Conservation (phyloP, 2,888 invertebrate species). For the Adela reaumurella region DNA sequence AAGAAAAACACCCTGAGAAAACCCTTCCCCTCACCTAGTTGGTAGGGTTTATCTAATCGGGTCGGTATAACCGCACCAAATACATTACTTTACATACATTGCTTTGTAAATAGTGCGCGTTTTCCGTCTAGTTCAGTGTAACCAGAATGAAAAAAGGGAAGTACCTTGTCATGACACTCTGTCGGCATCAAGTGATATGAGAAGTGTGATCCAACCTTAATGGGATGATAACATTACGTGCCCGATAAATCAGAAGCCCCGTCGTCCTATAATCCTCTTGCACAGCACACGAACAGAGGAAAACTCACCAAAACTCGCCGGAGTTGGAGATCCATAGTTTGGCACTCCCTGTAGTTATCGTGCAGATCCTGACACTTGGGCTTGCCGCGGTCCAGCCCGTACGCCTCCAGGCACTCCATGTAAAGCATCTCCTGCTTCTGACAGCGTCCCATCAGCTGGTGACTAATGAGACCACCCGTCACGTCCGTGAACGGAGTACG, state of each 20-base stretch:
- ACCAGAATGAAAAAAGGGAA: too few relatives aligned
- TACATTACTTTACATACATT: too few relatives aligned
- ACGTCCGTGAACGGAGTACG: constrained; percentile 71
- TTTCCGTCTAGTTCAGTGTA: too few relatives aligned
- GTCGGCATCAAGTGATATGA: background rate
- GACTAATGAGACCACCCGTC: constrained; percentile 60
- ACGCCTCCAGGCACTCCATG: constrained; percentile 78
- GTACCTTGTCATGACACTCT: too few relatives aligned
- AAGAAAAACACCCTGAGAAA: too few relatives aligned
- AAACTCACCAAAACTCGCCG: constrained; percentile 53
- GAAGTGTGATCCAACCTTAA: background rate
- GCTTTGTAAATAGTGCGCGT: too few relatives aligned
- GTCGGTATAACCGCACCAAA: too few relatives aligned
- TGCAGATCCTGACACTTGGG: constrained; percentile 61
- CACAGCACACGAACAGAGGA: constrained; percentile 4
- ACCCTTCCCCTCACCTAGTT: too few relatives aligned
- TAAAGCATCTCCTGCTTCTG: constrained; percentile 65
- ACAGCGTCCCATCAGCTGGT: constrained; percentile 64
- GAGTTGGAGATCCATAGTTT: constrained; percentile 54
- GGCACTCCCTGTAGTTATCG: constrained; percentile 71
- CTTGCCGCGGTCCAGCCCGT: constrained; percentile 64
- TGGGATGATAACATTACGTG: background rate
- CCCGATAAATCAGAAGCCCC: constrained; percentile 4
- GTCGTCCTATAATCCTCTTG: background rate
- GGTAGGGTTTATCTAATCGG: too few relatives aligned